These are phyloP conservation scores for Drosophila anceps DNA, from an alignment of 2,888 invertebrate species.

Conservation along the genomic window DNA sequence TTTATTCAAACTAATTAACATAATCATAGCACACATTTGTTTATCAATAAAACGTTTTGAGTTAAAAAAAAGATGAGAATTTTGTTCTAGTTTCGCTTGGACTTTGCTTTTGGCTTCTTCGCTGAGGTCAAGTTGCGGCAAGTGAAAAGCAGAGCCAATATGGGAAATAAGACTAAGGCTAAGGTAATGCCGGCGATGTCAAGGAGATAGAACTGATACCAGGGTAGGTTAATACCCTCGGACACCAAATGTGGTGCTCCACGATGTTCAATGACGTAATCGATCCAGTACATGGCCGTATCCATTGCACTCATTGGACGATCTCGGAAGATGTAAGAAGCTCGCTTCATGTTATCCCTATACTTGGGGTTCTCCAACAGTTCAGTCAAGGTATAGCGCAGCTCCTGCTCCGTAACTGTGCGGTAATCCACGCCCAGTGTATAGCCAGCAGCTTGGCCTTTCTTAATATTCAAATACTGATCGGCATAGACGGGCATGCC, in stretches of 20 bases:
- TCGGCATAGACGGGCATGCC: conserved; percentile 84
- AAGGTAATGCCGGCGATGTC: conserved; percentile 70
- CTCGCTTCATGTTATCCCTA: conserved; percentile 66
- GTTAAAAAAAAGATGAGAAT: conserved; percentile 16
- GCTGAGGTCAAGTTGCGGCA: conserved; percentile 12
- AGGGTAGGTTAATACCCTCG: conserved; percentile 74
- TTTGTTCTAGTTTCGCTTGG: conserved; percentile 2
- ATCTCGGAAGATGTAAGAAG: conserved; percentile 81
- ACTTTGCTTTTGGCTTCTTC: conserved; percentile 14
- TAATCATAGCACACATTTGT: conserved; percentile 51
- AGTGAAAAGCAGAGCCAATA: conserved; percentile 18
- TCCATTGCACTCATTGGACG: conserved; percentile 79
- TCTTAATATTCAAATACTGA: conserved; percentile 81
- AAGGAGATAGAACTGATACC: conserved; percentile 83
- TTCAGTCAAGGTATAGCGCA: conserved; percentile 71
- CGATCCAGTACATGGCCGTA: conserved; percentile 84
- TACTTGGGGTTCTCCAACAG: conserved; percentile 84
- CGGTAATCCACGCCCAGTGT: conserved; percentile 71
- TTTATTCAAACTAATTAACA: conserved; percentile 43
- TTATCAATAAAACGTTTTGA: conserved; percentile 60
- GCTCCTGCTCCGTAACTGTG: conserved; percentile 65
- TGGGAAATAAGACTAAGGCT: conserved; percentile 22
- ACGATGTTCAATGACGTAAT: conserved; percentile 83
- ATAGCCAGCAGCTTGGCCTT: conserved; percentile 71
- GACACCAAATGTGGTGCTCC: conserved; percentile 83